Evolutionary conservation across 2,797 vertebrate species (phyloP).

Genomic region (Sparidentex hasta): DNA sequence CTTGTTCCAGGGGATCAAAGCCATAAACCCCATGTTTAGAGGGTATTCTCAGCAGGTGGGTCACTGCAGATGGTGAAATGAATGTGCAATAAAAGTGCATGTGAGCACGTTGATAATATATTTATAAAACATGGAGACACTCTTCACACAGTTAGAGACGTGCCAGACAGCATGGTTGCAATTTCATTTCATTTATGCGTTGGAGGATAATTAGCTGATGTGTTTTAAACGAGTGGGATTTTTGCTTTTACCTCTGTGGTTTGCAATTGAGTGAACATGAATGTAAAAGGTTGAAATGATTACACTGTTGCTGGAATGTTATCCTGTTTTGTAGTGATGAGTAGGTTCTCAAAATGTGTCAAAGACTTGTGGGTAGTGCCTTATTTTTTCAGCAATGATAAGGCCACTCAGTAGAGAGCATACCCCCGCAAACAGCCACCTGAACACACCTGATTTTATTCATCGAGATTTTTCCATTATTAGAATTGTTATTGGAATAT

Average conservation of each 20-base stretch:
- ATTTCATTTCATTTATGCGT: background rate
- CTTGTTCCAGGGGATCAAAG: slow-evolving; percentile 98
- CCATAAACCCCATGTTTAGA: slow-evolving; percentile 96
- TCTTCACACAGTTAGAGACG: slow-evolving; percentile 8
- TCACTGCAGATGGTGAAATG: slow-evolving; percentile 41
- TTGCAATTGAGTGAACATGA: background rate
- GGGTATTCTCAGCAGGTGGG: slow-evolving; percentile 98
- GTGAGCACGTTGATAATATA: background rate
- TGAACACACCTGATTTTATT: too few species aligned
- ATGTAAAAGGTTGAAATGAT: slow-evolving; percentile 8
- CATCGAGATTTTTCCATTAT: too few species aligned
- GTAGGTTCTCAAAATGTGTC: background rate
- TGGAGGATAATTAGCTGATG: background rate
- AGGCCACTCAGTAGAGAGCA: too few species aligned
- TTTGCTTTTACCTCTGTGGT: background rate
- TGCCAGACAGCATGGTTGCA: background rate
- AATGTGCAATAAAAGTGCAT: slow-evolving; percentile 11
- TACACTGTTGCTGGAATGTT: background rate
- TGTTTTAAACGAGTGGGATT: background rate
- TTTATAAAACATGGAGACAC: slow-evolving; percentile 26
- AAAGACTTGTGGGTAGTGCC: background rate
- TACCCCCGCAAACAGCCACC: too few species aligned
- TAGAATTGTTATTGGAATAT: too few species aligned
- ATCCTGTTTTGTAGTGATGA: background rate
- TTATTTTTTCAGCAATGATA: background rate